phyloP scores from a whole-genome alignment of 2,113 vertebrate genomes.

The Coryphaenoides rupestris region DNA sequence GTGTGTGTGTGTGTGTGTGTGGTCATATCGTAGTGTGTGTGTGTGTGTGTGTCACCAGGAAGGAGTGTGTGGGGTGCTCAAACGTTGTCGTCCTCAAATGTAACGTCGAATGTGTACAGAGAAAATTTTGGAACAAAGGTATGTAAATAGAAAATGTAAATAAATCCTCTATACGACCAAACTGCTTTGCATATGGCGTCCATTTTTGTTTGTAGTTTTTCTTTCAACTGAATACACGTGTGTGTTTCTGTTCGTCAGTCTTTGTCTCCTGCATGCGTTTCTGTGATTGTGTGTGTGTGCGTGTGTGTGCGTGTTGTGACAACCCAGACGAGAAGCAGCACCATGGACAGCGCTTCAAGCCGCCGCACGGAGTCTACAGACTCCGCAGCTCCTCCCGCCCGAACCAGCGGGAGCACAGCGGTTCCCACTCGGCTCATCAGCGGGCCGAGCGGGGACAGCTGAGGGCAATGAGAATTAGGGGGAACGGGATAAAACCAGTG shows the following conservation, averaged over 20 bases:
- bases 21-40: not conserved
- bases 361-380: no score
- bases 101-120: slow-evolving; percentile 74
- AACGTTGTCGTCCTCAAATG: slow-evolving; percentile 54
- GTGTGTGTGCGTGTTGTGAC: not conserved
- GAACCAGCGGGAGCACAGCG: no score
- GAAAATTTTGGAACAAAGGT: slow-evolving; percentile 68
- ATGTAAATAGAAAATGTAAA: slow-evolving; percentile 82
- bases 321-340: no score
- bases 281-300: not conserved
- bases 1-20: no score
- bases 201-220: not conserved
- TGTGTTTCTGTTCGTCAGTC: not conserved
- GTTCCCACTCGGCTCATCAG: no score
- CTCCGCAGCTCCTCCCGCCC: no score
- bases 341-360: no score
- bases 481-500: no score
- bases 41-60: no score
- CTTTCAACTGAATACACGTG: not conserved
- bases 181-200: not conserved
- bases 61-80: slow-evolving; percentile 26
- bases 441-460: no score
- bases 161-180: slow-evolving; percentile 76
- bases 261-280: not conserved
- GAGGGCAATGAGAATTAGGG: no score